Evolutionary conservation across 2,888 invertebrate species (phyloP), one percentile per base, ranked within the genome.

Genomic region (Aromia moschata): DNA sequence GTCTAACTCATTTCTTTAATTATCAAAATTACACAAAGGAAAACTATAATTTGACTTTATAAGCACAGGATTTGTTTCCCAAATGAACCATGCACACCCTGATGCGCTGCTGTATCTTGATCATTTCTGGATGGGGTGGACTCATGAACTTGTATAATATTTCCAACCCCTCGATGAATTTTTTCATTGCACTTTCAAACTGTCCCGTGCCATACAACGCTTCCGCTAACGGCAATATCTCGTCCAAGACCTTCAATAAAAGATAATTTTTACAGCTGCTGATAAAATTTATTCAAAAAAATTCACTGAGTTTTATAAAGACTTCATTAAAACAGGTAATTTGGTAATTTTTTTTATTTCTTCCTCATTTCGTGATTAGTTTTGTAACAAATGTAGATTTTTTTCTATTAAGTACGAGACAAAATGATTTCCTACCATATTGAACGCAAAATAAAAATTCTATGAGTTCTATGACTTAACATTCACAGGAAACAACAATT

Each of bases 61-160:
- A 74, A 53, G 67, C 64, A 46, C 54, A 56, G 18, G 67, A 46
- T 55, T 71, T 75, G 56, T 77, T 77, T 2, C 77, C 77, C 53
- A 70, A 63, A 62, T 77, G 77, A 5, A 79, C 64, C 66, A 79
- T 71, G 58, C 77, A 77, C 10, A 70, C 73, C 11, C 77, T 65
- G 31, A 78, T 62, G 15, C 78, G 64, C 62, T 79, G 79, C 62
- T 79, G 79, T 5, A 79, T 71, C 65, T 79, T 78, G 7, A 79
- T 70, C 59, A 79, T 75, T 68, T 79, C 79, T 10, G 77, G 77
- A 68, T 77, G 79, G 0, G 80, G 80, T 15, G 79, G 76, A 51
- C 66, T 71, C 2, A 77, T 72, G 60, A 72, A 70, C 53, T 72
- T 74, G 57, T 67, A 74, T 46, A 77, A 71, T 51, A 79, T 70